Evolutionary conservation across 2,797 vertebrate genomes (phyloP), one percentile per base, ranked within the genome.

Genomic region (Peromyscus attwateri): DNA sequence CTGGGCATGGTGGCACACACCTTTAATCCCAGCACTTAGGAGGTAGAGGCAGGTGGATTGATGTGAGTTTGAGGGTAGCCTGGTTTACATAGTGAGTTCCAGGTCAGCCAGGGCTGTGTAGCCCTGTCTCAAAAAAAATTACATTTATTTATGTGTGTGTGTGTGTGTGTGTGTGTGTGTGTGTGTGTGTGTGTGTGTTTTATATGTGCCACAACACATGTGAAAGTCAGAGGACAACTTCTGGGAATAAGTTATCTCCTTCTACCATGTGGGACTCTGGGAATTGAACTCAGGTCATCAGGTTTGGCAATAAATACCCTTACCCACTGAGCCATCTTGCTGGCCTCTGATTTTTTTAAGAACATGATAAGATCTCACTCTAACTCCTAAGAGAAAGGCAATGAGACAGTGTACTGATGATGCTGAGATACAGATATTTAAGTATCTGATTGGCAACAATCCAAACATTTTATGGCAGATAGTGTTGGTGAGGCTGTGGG

Each of bases 401-500:
- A 64, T 5, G 79, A 91, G 83, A 87, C 14, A 37, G 21, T 52
- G 82, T 49, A 79, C 82, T 84, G 95, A 89, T 95, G 83, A 87
- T 77, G 40, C 55, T 66, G 27, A 87, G 52, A 90, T 94, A 80
- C 64, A 6, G 57, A 43, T 87, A 87, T 83, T 87, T 71, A 43
- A 6, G 19, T 87, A 94, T 83, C 62, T 70, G 66, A 89, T 87
- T 77, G 83, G 75, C 87, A 92, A 94, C 95, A 85, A 29, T 31
- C 29, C 79, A 60, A 95, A 92, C 43, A 88, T 68, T 68, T 94
- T 92, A 94, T 71, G 77, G 27, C n/a, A 70, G 57, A 31, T 14
- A 52, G 55, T 71, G 37, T 66, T 46, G 31, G 23, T 27, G 11
- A 94, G 80, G 25, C 70, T 89, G 25, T 71, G 57, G 84, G 83